phyloP scores from a whole-genome alignment of 2,797 vertebrate genomes.

The Echeneis naucrates region DNA sequence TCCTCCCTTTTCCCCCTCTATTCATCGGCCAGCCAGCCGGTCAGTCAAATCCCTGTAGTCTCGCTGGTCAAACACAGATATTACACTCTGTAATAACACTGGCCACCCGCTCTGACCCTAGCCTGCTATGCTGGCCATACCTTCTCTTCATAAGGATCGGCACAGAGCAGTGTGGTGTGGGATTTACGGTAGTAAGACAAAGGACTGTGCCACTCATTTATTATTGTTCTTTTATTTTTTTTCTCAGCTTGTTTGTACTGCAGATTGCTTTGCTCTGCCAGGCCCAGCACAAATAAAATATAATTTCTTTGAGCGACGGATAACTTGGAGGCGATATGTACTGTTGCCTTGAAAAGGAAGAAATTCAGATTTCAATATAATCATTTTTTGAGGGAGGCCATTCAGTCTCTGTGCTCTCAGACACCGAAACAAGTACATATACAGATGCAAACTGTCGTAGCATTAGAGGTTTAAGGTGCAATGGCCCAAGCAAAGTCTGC shows the following conservation, averaged over 20 bases:
- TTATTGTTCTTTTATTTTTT: slow-evolving; percentile 73
- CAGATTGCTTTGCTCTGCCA: slow-evolving; percentile 59
- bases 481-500: slow-evolving; percentile 11
- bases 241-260: slow-evolving; percentile 61
- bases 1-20: slow-evolving; percentile 73
- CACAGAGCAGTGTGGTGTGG: slow-evolving; percentile 69
- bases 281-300: slow-evolving; percentile 48
- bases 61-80: slow-evolving; percentile 87
- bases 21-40: slow-evolving; percentile 77
- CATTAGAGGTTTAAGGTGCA: slow-evolving; percentile 16
- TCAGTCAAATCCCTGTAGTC: slow-evolving; percentile 84
- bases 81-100: slow-evolving; percentile 88
- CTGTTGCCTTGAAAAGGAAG: slow-evolving; percentile 38
- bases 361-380: slow-evolving; percentile 27
- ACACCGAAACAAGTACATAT: slow-evolving; percentile 10
- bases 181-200: slow-evolving; percentile 76
- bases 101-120: slow-evolving; percentile 83
- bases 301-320: slow-evolving; percentile 42
- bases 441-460: slow-evolving; percentile 33
- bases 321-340: slow-evolving; percentile 39
- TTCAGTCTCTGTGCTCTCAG: background rate
- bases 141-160: slow-evolving; percentile 79
- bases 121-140: slow-evolving; percentile 72
- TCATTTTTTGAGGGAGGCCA: background rate
- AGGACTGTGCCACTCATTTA: slow-evolving; percentile 73